These are phyloP conservation scores for Nomada ruficornis DNA, from an alignment of 2,888 invertebrate species.

Conservation along the genomic window DNA sequence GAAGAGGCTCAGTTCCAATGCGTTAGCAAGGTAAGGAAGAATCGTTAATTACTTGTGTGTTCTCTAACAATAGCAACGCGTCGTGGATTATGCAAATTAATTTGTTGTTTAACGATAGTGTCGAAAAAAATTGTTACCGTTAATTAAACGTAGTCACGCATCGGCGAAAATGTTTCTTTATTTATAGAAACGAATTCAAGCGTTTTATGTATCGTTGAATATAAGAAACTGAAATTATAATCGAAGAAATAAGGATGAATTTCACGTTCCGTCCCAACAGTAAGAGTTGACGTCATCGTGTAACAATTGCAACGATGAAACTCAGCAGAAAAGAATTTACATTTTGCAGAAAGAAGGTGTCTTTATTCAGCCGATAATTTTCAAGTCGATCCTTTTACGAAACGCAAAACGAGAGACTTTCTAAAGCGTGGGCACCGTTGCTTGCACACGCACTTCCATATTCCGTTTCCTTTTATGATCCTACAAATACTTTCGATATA, in stretches of 20 bases:
- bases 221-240: not conserved
- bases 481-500: conserved; percentile 20
- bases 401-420: conserved; percentile 60
- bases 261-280: not conserved
- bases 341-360: conserved; percentile 49
- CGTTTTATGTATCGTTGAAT: not conserved
- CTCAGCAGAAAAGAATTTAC: conserved; percentile 52
- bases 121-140: not conserved
- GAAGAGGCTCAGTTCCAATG: conserved; percentile 93
- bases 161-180: not conserved
- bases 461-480: conserved; percentile 57
- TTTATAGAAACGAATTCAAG: not conserved
- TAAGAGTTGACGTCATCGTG: conserved; percentile 36
- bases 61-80: not conserved
- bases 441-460: conserved; percentile 48
- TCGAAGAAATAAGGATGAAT: not conserved
- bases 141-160: not conserved
- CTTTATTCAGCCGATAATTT: conserved; percentile 45
- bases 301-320: conserved; percentile 48
- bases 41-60: conserved; percentile 9
- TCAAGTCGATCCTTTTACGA: conserved; percentile 58
- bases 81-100: conserved; percentile 18
- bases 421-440: conserved; percentile 66
- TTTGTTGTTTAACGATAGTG: conserved; percentile 13
- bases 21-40: conserved; percentile 91